A percentile compares a stretch with the other conserved stretches of the same genome.
Evolutionary conservation across 2,113 vertebrate genomes (phyloP).

Genomic region (Oncorhynchus tshawytscha): DNA sequence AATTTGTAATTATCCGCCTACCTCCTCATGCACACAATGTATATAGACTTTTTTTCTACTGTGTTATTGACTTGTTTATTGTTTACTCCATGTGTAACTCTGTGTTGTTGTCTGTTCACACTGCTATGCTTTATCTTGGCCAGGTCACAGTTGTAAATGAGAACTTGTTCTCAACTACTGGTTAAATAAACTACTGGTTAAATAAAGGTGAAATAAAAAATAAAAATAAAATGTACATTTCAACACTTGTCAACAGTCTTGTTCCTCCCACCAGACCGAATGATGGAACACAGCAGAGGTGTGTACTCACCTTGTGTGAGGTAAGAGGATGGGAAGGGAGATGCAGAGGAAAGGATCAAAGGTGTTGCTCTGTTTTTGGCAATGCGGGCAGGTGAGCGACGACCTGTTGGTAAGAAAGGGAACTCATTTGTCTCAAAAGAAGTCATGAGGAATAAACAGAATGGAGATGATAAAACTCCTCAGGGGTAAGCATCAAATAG

Average conservation of each 20-base stretch:
- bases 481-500: background rate
- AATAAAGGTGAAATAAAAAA: no score
- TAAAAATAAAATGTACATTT: conserved; percentile 9
- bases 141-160: no score
- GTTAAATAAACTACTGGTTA: no score
- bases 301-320: conserved; percentile 87
- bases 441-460: background rate
- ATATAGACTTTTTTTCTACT: no score
- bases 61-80: no score
- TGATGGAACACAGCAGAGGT: background rate
- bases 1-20: no score
- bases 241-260: conserved; percentile 1
- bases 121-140: no score
- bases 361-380: conserved; percentile 98
- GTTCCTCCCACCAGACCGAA: background rate
- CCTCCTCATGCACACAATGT: no score
- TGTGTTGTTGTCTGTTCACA: no score
- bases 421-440: background rate
- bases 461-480: background rate
- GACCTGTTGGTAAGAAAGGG: conserved; percentile 74
- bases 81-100: no score
- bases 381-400: conserved; percentile 95
- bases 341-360: conserved; percentile 98
- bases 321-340: conserved; percentile 93
- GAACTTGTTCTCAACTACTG: no score